Evolutionary conservation across 2,888 invertebrate species (phyloP).

Genomic region (Sarcophaga subvicina): DNA sequence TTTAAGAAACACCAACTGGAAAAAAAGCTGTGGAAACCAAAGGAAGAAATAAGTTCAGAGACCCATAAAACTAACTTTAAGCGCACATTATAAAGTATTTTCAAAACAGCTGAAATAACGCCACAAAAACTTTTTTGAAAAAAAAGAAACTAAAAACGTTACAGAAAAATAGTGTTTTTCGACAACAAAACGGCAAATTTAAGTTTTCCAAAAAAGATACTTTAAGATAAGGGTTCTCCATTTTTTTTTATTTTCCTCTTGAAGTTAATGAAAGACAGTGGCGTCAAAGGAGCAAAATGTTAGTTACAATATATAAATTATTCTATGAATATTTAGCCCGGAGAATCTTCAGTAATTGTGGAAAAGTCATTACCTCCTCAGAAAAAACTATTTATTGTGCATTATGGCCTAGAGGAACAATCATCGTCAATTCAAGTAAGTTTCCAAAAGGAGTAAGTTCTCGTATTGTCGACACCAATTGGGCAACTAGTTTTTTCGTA

Average conservation of each 20-base stretch:
- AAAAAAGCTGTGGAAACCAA: background rate
- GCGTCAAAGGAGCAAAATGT: background rate
- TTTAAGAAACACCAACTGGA: background rate
- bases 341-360: no score
- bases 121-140: constrained; percentile 13
- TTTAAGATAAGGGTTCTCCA: constrained; percentile 43
- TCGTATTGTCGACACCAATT: no score
- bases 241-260: constrained; percentile 5
- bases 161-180: constrained; percentile 35
- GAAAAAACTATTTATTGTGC: no score
- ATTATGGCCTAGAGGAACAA: no score
- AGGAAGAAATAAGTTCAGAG: constrained; percentile 33
- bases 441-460: no score
- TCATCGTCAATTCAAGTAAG: no score
- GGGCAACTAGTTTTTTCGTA: no score
- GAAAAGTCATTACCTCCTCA: no score
- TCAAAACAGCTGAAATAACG: constrained; percentile 3
- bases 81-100: constrained; percentile 37
- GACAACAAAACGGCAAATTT: constrained; percentile 32
- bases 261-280: constrained; percentile 40
- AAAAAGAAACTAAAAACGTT: constrained; percentile 38
- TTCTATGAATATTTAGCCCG: no score
- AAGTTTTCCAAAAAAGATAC: constrained; percentile 58
- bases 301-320: background rate
- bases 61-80: constrained; percentile 52